Conservation (phyloP, 2,113 vertebrate genomes). For the Eurystomus gularis region DNA sequence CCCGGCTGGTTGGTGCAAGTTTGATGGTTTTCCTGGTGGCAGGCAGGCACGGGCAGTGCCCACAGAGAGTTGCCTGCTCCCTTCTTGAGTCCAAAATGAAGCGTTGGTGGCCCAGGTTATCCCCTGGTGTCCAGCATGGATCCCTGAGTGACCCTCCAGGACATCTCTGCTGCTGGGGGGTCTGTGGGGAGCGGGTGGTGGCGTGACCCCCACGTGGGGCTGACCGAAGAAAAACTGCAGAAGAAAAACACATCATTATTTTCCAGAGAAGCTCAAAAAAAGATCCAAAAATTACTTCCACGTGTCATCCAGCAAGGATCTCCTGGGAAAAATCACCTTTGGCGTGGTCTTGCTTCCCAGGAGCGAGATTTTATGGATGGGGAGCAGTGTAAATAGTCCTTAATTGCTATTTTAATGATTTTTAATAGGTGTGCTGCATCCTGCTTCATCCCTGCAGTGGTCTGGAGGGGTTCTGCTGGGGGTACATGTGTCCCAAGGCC, state of each 20-base stretch:
- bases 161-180: neutral
- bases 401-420: neutral
- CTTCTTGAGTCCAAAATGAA: neutral
- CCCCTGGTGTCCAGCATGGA: neutral
- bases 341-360: neutral
- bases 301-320: rapidly evolving
- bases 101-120: neutral
- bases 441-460: neutral
- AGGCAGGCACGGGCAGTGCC: neutral
- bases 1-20: rapidly evolving
- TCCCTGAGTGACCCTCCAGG: neutral
- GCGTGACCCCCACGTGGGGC: rapidly evolving
- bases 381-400: neutral
- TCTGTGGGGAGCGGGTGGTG: rapidly evolving
- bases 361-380: neutral
- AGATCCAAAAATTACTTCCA: neutral
- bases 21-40: neutral
- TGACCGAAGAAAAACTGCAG: neutral
- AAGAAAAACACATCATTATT: neutral
- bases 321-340: neutral
- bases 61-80: neutral
- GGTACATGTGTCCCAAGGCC: rapidly evolving
- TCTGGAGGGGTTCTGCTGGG: neutral
- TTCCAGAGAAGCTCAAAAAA: neutral
- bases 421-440: neutral